These are phyloP conservation scores for Lipotes vexillifer DNA, from an alignment of 2,113 vertebrate species.

Conservation along the genomic window DNA sequence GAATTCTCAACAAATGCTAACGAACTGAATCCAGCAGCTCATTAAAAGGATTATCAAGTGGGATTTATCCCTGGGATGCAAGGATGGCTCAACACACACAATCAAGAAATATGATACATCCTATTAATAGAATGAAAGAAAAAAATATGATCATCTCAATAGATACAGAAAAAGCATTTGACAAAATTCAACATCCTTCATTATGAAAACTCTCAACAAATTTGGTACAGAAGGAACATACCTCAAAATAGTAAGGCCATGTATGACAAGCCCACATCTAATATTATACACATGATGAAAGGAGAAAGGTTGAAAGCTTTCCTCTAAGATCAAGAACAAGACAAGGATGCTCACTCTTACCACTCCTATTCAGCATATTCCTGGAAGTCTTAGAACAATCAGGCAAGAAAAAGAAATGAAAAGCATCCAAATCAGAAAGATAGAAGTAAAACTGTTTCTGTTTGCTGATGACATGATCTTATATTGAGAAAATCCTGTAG, in stretches of 20 bases:
- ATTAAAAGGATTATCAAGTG: not conserved
- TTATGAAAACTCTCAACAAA: not conserved
- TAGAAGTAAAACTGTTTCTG: not conserved
- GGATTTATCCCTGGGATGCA: not conserved
- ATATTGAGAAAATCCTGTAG: not conserved
- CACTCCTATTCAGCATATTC: not conserved
- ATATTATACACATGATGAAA: not conserved
- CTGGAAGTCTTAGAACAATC: not conserved
- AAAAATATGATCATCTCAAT: not conserved
- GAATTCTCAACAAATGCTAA: not conserved
- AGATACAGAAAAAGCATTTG: not conserved
- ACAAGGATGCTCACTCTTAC: not conserved
- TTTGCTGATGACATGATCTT: not conserved
- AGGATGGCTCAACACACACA: not conserved
- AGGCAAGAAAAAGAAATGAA: not conserved
- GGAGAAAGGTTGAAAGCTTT: not conserved
- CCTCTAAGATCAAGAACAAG: not conserved
- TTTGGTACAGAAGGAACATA: not conserved
- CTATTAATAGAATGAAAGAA: not conserved
- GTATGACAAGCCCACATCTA: not conserved
- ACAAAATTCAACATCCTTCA: not conserved
- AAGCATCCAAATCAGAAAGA: not conserved
- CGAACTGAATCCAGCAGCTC: not conserved
- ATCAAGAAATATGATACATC: not conserved
- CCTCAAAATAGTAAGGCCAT: not conserved